phyloP scores from a whole-genome alignment of 1,140 invertebrate genomes.

The Conopomorpha cramerella region DNA sequence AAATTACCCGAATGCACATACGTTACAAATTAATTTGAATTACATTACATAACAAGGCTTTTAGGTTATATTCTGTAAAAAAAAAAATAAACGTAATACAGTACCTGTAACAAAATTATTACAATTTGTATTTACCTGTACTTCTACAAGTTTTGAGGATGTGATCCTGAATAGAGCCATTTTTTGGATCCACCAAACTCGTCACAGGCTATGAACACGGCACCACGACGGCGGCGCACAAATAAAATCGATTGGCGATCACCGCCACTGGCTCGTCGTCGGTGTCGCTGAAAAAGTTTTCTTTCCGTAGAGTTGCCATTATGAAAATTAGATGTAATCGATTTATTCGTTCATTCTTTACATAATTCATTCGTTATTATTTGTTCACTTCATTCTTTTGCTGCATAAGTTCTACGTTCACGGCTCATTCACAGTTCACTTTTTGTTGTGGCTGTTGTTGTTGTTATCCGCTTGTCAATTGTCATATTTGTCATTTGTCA shows the following conservation, averaged over 20 bases:
- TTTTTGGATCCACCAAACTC: constrained; percentile 39
- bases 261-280: constrained; percentile 33
- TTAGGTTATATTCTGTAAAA: too few relatives aligned
- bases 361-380: constrained; percentile 4
- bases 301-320: constrained; percentile 13
- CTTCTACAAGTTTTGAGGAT: constrained; percentile 33
- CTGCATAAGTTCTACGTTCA: too few relatives aligned
- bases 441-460: too few relatives aligned
- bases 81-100: constrained; percentile 5
- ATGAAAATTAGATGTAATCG: constrained; percentile 2
- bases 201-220: too few relatives aligned
- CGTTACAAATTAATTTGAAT: too few relatives aligned
- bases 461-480: too few relatives aligned
- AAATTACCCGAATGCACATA: too few relatives aligned
- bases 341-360: background rate
- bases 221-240: constrained; percentile 29
- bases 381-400: too few relatives aligned
- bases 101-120: background rate
- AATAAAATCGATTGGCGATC: constrained; percentile 24
- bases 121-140: constrained; percentile 32
- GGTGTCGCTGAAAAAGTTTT: too few relatives aligned
- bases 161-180: constrained; percentile 51
- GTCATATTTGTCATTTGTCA: too few relatives aligned
- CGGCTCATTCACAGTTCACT: too few relatives aligned
- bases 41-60: too few relatives aligned